Percentiles rank a stretch among this genome's conserved stretches.
phyloP scores from a whole-genome alignment of 1,140 invertebrate species.

The Cylas formicarius region DNA sequence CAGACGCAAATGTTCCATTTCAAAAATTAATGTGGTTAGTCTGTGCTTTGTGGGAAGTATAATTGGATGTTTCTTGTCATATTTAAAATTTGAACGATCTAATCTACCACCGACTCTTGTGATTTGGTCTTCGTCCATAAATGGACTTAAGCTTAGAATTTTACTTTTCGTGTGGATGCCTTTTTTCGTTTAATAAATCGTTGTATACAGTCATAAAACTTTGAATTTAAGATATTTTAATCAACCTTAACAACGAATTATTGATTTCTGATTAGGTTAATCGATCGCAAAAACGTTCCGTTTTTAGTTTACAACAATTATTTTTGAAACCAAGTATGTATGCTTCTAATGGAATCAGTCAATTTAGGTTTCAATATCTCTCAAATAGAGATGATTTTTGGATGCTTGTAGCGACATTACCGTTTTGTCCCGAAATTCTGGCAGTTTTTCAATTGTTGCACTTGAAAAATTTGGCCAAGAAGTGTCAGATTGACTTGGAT shows the following conservation, averaged over 20 bases:
- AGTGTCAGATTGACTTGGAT: too few relatives aligned
- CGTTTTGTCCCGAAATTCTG: too few relatives aligned
- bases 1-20: conserved; percentile 19
- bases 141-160: conserved; percentile 15
- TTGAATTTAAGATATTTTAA: conserved; percentile 10
- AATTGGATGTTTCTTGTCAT: conserved; percentile 27
- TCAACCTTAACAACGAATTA: not conserved
- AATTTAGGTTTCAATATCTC: too few relatives aligned
- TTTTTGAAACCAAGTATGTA: conserved; percentile 8
- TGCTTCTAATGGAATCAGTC: too few relatives aligned
- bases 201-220: conserved; percentile 6
- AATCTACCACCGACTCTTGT: conserved; percentile 32
- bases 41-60: conserved; percentile 25
- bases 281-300: not conserved
- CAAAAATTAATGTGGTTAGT: conserved; percentile 25
- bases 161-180: conserved; percentile 9
- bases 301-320: conserved; percentile 9
- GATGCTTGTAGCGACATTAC: too few relatives aligned
- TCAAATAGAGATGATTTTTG: too few relatives aligned
- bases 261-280: conserved; percentile 3
- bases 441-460: too few relatives aligned
- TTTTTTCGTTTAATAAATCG: conserved; percentile 9
- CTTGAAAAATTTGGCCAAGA: too few relatives aligned
- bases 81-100: conserved; percentile 15
- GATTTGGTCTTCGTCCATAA: conserved; percentile 21